A percentile compares a stretch with the other conserved stretches of the same genome.
phyloP scores from a whole-genome alignment of 1,140 invertebrate species.

The Danaus plexippus region DNA sequence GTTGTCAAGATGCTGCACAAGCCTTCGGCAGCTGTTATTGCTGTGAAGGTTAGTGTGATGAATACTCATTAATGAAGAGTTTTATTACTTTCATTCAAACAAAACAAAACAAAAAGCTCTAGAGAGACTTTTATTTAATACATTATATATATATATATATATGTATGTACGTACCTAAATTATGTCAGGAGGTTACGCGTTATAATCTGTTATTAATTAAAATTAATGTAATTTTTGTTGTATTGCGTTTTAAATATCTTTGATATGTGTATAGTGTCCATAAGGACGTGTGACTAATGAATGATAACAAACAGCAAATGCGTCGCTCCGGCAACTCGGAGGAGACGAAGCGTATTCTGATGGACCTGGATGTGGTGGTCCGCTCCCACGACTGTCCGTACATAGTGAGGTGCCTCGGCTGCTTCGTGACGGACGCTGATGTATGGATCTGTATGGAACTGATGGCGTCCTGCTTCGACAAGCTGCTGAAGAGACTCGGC shows the following conservation, averaged over 20 bases:
- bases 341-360: slow-evolving; percentile 97
- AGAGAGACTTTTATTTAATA: too few relatives aligned
- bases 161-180: too few relatives aligned
- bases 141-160: too few relatives aligned
- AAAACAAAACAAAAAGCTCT: too few relatives aligned
- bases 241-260: too few relatives aligned
- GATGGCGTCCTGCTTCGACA: slow-evolving; percentile 98
- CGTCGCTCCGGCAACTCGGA: slow-evolving; percentile 94
- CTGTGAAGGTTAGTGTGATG: slow-evolving; percentile 85
- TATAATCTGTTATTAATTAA: too few relatives aligned
- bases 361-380: slow-evolving; percentile 98
- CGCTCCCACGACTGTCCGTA: slow-evolving; percentile 97
- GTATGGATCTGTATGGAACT: slow-evolving; percentile 96
- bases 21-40: slow-evolving; percentile 87
- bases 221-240: too few relatives aligned
- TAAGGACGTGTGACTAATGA: too few relatives aligned
- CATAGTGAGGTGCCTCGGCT: slow-evolving; percentile 97
- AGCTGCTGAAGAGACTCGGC: slow-evolving; percentile 89
- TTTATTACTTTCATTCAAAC: too few relatives aligned
- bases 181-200: too few relatives aligned
- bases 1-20: slow-evolving; percentile 97
- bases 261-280: too few relatives aligned
- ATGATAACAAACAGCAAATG: slow-evolving; percentile 85
- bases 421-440: slow-evolving; percentile 94
- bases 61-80: too few relatives aligned